These are phyloP conservation scores for Laterallus jamaicensis DNA, from an alignment of 2,113 vertebrate species.

Conservation along the genomic window DNA sequence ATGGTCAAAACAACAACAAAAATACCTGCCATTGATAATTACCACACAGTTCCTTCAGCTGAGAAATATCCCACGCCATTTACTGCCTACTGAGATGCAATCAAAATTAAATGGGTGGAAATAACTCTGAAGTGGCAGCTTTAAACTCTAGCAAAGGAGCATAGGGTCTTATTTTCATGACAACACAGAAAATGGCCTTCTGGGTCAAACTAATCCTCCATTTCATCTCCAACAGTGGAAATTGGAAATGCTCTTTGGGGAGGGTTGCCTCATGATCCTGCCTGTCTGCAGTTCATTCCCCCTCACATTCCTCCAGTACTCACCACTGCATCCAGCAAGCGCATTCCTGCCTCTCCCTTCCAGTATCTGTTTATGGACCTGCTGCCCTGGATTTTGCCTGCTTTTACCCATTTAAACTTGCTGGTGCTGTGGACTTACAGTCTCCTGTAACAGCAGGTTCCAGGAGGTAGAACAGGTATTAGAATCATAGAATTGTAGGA, in stretches of 20 bases:
- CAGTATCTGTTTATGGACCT: not conserved
- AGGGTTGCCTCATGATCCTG: not conserved
- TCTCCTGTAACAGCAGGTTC: not conserved
- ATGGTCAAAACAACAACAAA: not conserved
- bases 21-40: slow-evolving; percentile 30
- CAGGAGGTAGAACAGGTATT: not conserved
- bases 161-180: slow-evolving; percentile 30
- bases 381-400: not conserved
- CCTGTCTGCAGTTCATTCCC: not conserved
- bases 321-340: fast-evolving
- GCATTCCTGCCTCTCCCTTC: not conserved
- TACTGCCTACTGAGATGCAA: slow-evolving; percentile 59
- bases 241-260: not conserved
- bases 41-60: not conserved
- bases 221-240: not conserved
- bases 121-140: slow-evolving; percentile 51
- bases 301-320: not conserved
- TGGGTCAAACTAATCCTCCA: not conserved
- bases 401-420: not conserved
- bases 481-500: no score
- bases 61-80: slow-evolving; percentile 15
- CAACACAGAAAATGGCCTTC: slow-evolving; percentile 6
- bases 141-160: not conserved
- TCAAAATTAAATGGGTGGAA: slow-evolving; percentile 64
- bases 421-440: not conserved